These are phyloP conservation scores for Callyntrura sp. DNA, from an alignment of 2,888 invertebrate species.

Conservation along the genomic window DNA sequence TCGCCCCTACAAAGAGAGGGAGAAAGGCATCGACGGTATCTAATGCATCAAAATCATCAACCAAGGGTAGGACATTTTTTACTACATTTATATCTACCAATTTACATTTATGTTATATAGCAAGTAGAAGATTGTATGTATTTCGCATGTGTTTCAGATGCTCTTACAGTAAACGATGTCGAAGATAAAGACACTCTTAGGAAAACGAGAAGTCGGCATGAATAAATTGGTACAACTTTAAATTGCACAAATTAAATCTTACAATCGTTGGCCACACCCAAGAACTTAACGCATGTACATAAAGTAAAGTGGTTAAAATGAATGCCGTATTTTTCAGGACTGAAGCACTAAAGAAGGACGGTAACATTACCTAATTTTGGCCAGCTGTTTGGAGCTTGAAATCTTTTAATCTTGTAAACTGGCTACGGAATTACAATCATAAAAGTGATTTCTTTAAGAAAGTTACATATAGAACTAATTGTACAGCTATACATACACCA, in stretches of 20 bases:
- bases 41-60: constrained; percentile 63
- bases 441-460: constrained; percentile 18
- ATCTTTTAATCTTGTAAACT: background rate
- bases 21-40: constrained; percentile 64
- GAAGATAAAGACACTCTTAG: background rate
- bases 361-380: background rate
- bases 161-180: background rate
- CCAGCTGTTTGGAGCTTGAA: background rate
- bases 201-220: background rate
- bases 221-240: background rate
- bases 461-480: background rate
- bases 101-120: background rate
- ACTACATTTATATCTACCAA: background rate
- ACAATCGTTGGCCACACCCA: no score
- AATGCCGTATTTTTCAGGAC: no score
- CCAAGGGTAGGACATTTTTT: constrained; percentile 17
- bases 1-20: constrained; percentile 32
- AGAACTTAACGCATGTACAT: no score
- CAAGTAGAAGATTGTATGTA: no score
- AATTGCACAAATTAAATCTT: no score
- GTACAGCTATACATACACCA: background rate
- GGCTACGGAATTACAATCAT: constrained; percentile 19
- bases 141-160: no score
- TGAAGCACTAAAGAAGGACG: no score
- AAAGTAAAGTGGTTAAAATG: no score